Evolutionary conservation across 2,888 invertebrate genomes (phyloP), one percentile per base, ranked within the genome.

Genomic region (Parapristionchus giblindavisi): DNA sequence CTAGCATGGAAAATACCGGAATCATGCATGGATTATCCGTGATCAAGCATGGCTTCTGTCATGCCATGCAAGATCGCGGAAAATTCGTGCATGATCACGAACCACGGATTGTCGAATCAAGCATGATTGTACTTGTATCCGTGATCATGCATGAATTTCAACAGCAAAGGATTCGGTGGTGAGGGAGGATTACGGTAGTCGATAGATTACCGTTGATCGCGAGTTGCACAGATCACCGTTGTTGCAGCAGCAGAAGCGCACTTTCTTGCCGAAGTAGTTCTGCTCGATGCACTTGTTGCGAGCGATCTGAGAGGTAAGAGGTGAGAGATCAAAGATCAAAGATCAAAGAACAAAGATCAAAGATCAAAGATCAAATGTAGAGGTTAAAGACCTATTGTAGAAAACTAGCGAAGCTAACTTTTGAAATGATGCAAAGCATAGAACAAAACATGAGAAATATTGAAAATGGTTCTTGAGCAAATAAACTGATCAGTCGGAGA

Each of bases 171-270:
- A n/a, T n/a, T n/a, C n/a, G n/a, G n/a, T n/a, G n/a, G n/a, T n/a
- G n/a, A n/a, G n/a, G n/a, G n/a, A n/a, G n/a, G n/a, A n/a, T n/a
- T n/a, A n/a, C n/a, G n/a, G n/a, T n/a, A n/a, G n/a, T n/a, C n/a
- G n/a, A n/a, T n/a, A n/a, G n/a, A n/a, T 32, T 38, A 70, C 70
- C 32, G 70, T 70, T 21, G 70, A 70, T 36, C 54, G 36, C 2
- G 72, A 72, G 27, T 72, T 72, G 72, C 72, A 72, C 0, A 58
- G 60, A 72, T 72, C 72, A 1, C 72, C 72, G 24, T 11, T 72
- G 48, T 72, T 72, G 34, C 72, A 72, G 58, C 72, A 72, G 21
- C 72, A 72, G 48, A 72, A 72, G 6, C 38, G 34, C 11, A 70
- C 70, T 27, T 14, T 36, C 54, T 52, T 70, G 27, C 70, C 70